Percentiles rank a stretch among this genome's conserved stretches.
These are phyloP conservation scores for Ceuthmochares aereus DNA, from an alignment of 2,113 vertebrate species.

Conservation along the genomic window DNA sequence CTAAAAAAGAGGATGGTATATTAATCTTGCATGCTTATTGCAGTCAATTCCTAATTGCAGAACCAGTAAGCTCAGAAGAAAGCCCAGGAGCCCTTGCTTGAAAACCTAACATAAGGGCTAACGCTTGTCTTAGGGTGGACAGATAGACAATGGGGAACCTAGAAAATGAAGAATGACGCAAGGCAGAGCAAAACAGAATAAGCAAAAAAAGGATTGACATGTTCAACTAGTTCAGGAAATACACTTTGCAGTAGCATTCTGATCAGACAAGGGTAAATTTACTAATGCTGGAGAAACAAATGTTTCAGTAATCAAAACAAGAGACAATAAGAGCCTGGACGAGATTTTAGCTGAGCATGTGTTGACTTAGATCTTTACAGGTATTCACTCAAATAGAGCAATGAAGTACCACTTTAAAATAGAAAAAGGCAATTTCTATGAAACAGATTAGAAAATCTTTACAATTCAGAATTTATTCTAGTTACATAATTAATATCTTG, in stretches of 20 bases:
- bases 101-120: background rate
- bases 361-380: background rate
- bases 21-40: background rate
- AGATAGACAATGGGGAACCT: background rate
- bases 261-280: background rate
- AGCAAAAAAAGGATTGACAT: background rate
- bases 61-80: background rate
- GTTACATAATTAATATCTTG: too few relatives aligned
- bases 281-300: background rate
- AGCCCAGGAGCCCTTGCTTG: background rate
- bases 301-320: background rate
- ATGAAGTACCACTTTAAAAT: background rate
- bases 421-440: background rate
- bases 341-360: background rate
- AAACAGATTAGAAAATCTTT: background rate
- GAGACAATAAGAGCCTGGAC: background rate
- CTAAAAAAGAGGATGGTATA: conserved; percentile 4
- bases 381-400: background rate
- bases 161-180: background rate
- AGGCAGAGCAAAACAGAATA: background rate
- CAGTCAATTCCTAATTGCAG: background rate
- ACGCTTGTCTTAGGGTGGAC: background rate
- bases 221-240: background rate
- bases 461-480: background rate
- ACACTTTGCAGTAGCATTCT: background rate